These are phyloP conservation scores for Amblyornis subalaris DNA, from an alignment of 2,113 vertebrate species.

Conservation along the genomic window DNA sequence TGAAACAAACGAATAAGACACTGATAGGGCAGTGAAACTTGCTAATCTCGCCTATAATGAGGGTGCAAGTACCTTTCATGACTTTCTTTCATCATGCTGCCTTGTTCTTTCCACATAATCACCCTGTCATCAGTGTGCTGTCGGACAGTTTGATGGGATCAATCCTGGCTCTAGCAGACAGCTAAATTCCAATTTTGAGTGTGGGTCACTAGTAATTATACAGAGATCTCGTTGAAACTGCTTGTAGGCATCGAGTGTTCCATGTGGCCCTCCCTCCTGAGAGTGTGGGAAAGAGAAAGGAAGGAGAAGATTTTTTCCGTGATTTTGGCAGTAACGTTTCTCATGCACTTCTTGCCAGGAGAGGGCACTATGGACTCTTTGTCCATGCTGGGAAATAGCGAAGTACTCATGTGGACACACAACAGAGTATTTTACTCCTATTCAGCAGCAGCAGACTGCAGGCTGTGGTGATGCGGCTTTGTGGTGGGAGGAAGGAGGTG, in stretches of 20 bases:
- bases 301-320: accelerated
- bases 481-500: background rate
- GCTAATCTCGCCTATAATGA: background rate
- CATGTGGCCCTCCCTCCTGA: background rate
- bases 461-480: background rate
- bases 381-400: background rate
- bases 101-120: background rate
- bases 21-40: background rate
- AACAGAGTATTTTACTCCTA: background rate
- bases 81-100: background rate
- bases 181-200: background rate
- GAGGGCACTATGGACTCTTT: conserved; percentile 18
- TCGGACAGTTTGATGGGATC: background rate
- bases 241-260: background rate
- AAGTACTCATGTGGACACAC: background rate
- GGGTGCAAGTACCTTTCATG: background rate
- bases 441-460: background rate
- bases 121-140: background rate
- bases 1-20: background rate
- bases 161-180: background rate
- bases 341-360: background rate
- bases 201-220: background rate
- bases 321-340: background rate
- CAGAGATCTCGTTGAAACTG: background rate
- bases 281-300: background rate